These are phyloP conservation scores for Thaleichthys pacificus DNA, from an alignment of 2,797 vertebrate genomes.

Conservation along the genomic window DNA sequence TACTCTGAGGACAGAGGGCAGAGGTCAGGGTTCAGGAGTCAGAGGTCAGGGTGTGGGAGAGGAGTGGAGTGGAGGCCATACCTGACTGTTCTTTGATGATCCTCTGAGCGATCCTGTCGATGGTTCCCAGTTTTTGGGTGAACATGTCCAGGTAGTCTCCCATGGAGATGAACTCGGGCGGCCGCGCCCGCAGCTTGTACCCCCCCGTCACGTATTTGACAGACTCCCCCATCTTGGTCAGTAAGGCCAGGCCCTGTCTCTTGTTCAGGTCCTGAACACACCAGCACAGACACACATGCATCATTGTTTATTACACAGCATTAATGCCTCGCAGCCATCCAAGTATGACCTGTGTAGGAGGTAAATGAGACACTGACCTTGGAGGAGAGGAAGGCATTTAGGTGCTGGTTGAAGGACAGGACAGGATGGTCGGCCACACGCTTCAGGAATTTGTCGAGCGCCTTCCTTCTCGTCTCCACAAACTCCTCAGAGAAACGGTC, in stretches of 20 bases:
- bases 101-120: slow-evolving; percentile 95
- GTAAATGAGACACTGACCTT: slow-evolving; percentile 61
- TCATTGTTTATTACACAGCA: not conserved
- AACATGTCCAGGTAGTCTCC: slow-evolving; percentile 94
- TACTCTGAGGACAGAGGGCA: slow-evolving; percentile 77
- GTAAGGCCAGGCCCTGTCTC: slow-evolving; percentile 90
- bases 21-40: not conserved
- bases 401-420: slow-evolving; percentile 94
- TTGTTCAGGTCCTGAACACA: slow-evolving; percentile 90
- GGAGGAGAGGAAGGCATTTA: slow-evolving; percentile 90
- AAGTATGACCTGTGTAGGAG: too few species aligned
- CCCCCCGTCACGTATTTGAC: slow-evolving; percentile 93
- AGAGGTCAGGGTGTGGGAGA: not conserved
- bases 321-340: not conserved
- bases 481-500: slow-evolving; percentile 97
- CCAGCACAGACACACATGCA: not conserved
- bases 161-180: slow-evolving; percentile 88
- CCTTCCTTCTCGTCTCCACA: slow-evolving; percentile 93
- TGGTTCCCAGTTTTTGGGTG: slow-evolving; percentile 93
- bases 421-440: slow-evolving; percentile 95
- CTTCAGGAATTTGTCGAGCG: slow-evolving; percentile 94
- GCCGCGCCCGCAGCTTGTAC: slow-evolving; percentile 90
- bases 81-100: slow-evolving; percentile 97
- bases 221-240: slow-evolving; percentile 92
- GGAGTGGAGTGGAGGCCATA: slow-evolving; percentile 45